A percentile compares a stretch with the other conserved stretches of the same genome.
phyloP scores from a whole-genome alignment of 2,113 vertebrate genomes.

The Elaphurus davidianus region DNA sequence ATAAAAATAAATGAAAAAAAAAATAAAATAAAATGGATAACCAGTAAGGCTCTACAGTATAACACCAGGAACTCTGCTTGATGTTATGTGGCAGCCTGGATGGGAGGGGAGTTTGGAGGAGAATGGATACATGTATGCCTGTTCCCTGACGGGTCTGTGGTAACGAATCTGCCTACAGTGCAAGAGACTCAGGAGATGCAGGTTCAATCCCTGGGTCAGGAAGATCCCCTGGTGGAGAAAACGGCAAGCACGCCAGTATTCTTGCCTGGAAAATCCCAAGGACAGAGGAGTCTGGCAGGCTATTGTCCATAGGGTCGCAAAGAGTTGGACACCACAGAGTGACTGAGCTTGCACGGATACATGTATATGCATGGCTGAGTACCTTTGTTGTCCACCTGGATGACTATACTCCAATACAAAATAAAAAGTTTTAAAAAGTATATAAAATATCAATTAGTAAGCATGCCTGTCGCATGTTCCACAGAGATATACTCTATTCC shows the following conservation, averaged over 20 bases:
- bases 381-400: background rate
- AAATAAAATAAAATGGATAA: background rate
- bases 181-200: background rate
- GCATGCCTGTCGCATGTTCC: background rate
- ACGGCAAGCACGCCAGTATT: background rate
- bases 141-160: background rate
- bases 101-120: background rate
- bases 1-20: too few relatives aligned
- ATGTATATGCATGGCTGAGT: background rate
- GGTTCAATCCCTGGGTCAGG: background rate
- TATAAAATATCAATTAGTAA: background rate
- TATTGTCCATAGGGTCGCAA: background rate
- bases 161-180: background rate
- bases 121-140: background rate
- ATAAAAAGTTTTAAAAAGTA: background rate
- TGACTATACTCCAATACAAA: background rate
- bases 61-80: background rate
- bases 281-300: background rate
- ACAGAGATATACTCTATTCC: background rate
- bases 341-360: background rate
- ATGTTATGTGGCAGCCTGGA: background rate
- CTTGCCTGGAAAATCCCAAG: background rate
- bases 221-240: background rate
- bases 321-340: background rate
- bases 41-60: background rate